Conservation (phyloP, 2,888 invertebrate genomes). For the Dolichomitus sp. region DNA sequence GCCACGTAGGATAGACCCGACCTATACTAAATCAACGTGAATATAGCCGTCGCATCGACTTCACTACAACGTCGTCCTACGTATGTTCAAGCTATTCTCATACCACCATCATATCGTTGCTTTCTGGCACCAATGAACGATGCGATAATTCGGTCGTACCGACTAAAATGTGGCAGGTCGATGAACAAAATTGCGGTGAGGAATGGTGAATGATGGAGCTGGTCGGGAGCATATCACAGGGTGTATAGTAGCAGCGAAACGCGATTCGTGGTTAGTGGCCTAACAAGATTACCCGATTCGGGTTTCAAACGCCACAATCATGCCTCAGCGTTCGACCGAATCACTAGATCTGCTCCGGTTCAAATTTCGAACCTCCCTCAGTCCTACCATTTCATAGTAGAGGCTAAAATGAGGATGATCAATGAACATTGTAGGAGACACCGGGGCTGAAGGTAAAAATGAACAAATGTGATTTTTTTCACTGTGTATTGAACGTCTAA, state of each 20-base stretch:
- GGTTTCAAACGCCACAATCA: slow-evolving; percentile 65
- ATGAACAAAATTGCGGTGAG: slow-evolving; percentile 53
- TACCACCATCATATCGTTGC: slow-evolving; percentile 11
- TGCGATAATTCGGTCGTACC: slow-evolving; percentile 32
- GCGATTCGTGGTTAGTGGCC: slow-evolving; percentile 47
- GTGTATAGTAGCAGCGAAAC: slow-evolving; percentile 25
- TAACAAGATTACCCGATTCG: slow-evolving; percentile 77
- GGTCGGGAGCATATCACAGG: slow-evolving; percentile 21
- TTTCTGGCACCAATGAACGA: slow-evolving; percentile 18
- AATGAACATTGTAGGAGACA: background rate
- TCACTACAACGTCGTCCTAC: slow-evolving; percentile 2
- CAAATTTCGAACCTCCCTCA: background rate
- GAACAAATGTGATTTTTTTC: too few species aligned
- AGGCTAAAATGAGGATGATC: background rate
- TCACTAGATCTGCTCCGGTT: slow-evolving; percentile 6
- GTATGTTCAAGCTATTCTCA: background rate
- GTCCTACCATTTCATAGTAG: slow-evolving; percentile 7
- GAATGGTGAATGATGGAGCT: slow-evolving; percentile 47
- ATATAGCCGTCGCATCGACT: slow-evolving; percentile 12
- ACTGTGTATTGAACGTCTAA: too few species aligned
- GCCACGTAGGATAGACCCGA: background rate
- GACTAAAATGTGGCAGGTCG: slow-evolving; percentile 17
- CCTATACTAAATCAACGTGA: background rate
- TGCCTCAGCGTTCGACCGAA: slow-evolving; percentile 21
- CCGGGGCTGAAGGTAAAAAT: too few species aligned